Percentiles rank a stretch among this genome's conserved stretches.
Evolutionary conservation across 2,888 invertebrate species (phyloP).

Genomic region (Euclidia mi): DNA sequence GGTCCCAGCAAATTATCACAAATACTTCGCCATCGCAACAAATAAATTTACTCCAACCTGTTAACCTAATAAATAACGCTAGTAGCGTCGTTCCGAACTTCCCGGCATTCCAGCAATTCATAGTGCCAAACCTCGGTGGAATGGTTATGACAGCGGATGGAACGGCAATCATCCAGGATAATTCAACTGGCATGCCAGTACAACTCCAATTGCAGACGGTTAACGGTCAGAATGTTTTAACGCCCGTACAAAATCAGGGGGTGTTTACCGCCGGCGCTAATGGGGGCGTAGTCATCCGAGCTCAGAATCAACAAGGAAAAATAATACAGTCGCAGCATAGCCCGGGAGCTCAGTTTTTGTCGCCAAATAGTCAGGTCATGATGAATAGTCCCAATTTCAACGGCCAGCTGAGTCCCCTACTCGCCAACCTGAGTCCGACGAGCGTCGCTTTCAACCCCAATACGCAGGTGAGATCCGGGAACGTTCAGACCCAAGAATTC

Average conservation of each 20-base stretch:
- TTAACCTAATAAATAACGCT: slow-evolving; percentile 93
- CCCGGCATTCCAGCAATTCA: slow-evolving; percentile 95
- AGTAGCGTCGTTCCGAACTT: slow-evolving; percentile 93
- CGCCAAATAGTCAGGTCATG: slow-evolving; percentile 94
- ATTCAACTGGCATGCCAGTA: slow-evolving; percentile 92
- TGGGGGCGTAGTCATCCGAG: slow-evolving; percentile 94
- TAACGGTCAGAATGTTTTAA: slow-evolving; percentile 93
- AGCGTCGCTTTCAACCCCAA: slow-evolving; percentile 91
- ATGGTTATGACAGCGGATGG: slow-evolving; percentile 96
- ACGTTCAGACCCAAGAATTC: slow-evolving; percentile 92
- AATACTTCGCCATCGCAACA: slow-evolving; percentile 90
- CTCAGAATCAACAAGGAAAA: slow-evolving; percentile 93
- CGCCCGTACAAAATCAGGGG: slow-evolving; percentile 92
- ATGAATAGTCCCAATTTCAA: slow-evolving; percentile 93
- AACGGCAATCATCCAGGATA: slow-evolving; percentile 93
- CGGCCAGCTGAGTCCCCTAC: slow-evolving; percentile 94
- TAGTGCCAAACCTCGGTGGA: slow-evolving; percentile 94
- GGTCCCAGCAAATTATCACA: slow-evolving; percentile 92
- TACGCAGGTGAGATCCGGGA: slow-evolving; percentile 86
- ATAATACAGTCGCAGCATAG: slow-evolving; percentile 92
- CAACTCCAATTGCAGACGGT: slow-evolving; percentile 95
- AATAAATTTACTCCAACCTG: slow-evolving; percentile 94
- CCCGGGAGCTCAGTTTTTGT: slow-evolving; percentile 93
- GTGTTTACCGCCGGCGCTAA: slow-evolving; percentile 92
- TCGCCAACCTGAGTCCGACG: slow-evolving; percentile 93